These are phyloP conservation scores for Cynocephalus volans DNA, from an alignment of 2,113 vertebrate genomes.

Conservation along the genomic window DNA sequence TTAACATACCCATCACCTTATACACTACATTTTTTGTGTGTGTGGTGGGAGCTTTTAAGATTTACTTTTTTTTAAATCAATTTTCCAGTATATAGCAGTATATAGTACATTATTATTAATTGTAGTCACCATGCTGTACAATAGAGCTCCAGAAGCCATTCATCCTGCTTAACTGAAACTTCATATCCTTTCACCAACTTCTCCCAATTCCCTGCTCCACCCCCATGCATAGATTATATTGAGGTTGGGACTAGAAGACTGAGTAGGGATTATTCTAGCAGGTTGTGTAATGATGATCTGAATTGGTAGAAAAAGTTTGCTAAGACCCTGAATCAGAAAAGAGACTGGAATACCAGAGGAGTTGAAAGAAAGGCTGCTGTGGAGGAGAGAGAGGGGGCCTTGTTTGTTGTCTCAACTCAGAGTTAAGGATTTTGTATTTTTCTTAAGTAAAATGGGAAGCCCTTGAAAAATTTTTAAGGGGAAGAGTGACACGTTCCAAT, in stretches of 20 bases:
- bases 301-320: neutral
- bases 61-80: too few species aligned
- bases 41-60: neutral
- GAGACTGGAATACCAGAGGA: neutral
- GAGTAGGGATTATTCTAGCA: neutral
- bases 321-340: neutral
- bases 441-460: neutral
- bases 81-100: neutral
- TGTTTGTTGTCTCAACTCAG: neutral
- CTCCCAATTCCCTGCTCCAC: neutral
- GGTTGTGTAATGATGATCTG: neutral
- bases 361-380: neutral
- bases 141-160: neutral
- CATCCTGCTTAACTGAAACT: neutral
- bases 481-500: neutral
- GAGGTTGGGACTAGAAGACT: neutral
- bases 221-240: neutral
- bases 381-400: neutral
- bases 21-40: neutral
- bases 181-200: neutral
- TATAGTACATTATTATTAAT: neutral
- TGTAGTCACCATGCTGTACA: too few species aligned
- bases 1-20: neutral
- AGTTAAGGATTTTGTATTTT: constrained; percentile 19
- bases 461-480: neutral